Evolutionary conservation across 2,888 invertebrate species (phyloP).

Genomic region (Hydrotaea cyrtoneurina): DNA sequence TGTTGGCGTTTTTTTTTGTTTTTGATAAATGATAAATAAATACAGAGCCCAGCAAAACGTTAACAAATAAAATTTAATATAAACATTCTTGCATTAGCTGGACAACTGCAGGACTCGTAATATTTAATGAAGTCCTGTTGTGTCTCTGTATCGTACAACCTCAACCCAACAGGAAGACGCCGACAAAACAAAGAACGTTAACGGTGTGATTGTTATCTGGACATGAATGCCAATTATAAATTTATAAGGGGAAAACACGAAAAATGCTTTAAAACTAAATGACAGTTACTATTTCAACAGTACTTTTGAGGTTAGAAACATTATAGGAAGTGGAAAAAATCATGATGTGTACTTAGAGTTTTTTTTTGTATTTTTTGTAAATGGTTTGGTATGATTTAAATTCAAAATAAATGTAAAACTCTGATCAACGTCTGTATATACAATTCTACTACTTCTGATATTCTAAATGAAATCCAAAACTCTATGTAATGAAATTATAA

Average conservation of each 20-base stretch:
- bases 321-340: not conserved
- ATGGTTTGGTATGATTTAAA: too few relatives aligned
- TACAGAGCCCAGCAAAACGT: not conserved
- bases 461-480: too few relatives aligned
- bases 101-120: not conserved
- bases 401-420: too few relatives aligned
- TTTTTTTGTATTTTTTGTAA: too few relatives aligned
- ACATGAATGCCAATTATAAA: conserved; percentile 52
- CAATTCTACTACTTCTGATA: too few relatives aligned
- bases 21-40: conserved; percentile 46
- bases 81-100: conserved; percentile 7
- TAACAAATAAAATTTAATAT: conserved; percentile 25
- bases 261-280: conserved; percentile 22
- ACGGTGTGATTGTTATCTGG: conserved; percentile 63
- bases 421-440: too few relatives aligned
- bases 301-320: not conserved
- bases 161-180: conserved; percentile 2
- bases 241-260: conserved; percentile 32
- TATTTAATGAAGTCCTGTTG: conserved; percentile 1
- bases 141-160: not conserved
- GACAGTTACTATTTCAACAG: not conserved
- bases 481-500: too few relatives aligned
- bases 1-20: not conserved
- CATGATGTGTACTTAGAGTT: too few relatives aligned
- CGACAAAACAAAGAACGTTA: not conserved